These are phyloP conservation scores for Cataglyphis altisquamis DNA, from an alignment of 2,888 invertebrate species.

Conservation along the genomic window DNA sequence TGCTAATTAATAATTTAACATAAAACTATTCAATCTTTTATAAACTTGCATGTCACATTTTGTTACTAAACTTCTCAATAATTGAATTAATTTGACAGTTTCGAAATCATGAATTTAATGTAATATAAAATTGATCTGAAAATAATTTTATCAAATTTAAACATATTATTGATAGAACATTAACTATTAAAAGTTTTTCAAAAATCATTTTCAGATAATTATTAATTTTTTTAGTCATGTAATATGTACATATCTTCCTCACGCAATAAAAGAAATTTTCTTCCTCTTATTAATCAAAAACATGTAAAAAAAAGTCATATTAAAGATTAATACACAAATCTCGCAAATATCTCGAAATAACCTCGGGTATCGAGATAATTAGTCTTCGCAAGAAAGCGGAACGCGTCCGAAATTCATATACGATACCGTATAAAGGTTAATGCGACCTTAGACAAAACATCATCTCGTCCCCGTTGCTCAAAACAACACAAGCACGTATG, in stretches of 20 bases:
- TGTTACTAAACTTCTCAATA: neutral
- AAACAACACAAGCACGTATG: slow-evolving; percentile 18
- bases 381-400: neutral
- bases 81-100: neutral
- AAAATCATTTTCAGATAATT: neutral
- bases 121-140: neutral
- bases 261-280: neutral
- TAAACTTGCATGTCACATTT: neutral
- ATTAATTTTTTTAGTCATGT: too few species aligned
- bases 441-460: slow-evolving; percentile 30
- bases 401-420: neutral
- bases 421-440: neutral
- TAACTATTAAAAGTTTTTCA: too few species aligned
- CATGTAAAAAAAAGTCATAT: neutral
- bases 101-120: neutral
- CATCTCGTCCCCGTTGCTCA: neutral
- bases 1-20: slow-evolving; percentile 1
- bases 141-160: neutral
- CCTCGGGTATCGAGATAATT: neutral
- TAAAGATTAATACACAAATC: neutral
- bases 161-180: neutral
- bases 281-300: neutral
- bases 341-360: neutral
- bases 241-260: neutral
- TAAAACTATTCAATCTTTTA: neutral